Conservation (phyloP, 2,113 vertebrate species). For the Morone saxatilis region DNA sequence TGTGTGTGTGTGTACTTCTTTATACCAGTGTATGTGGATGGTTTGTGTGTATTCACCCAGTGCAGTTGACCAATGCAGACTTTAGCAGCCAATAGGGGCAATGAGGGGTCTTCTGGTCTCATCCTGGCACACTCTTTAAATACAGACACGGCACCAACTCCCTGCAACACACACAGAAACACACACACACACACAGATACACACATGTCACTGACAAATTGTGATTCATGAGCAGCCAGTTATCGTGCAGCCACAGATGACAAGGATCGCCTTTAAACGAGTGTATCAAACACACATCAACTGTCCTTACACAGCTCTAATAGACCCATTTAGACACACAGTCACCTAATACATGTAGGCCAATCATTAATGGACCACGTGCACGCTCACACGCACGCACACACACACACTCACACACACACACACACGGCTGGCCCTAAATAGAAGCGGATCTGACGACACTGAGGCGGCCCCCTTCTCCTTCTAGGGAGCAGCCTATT, state of each 20-base stretch:
- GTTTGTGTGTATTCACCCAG: constrained; percentile 88
- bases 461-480: constrained; percentile 78
- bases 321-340: constrained; percentile 66
- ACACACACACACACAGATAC: constrained; percentile 41
- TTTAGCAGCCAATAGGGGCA: constrained; percentile 95
- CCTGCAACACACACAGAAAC: constrained; percentile 80
- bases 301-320: constrained; percentile 60
- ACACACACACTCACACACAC: constrained; percentile 9
- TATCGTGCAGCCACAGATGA: constrained; percentile 32
- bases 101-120: constrained; percentile 90
- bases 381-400: constrained; percentile 44
- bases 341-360: constrained; percentile 79
- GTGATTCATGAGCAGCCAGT: constrained; percentile 45
- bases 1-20: not conserved
- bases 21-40: not conserved
- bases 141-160: constrained; percentile 92
- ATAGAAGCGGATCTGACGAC: constrained; percentile 86
- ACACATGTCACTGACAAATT: constrained; percentile 37
- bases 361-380: constrained; percentile 74
- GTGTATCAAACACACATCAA: constrained; percentile 61
- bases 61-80: constrained; percentile 95
- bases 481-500: constrained; percentile 82
- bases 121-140: constrained; percentile 93
- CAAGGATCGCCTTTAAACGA: constrained; percentile 25
- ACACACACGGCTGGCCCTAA: constrained; percentile 71